A percentile compares a stretch with the other conserved stretches of the same genome.
phyloP scores from a whole-genome alignment of 2,113 vertebrate genomes.

The Turdus rufiventris region DNA sequence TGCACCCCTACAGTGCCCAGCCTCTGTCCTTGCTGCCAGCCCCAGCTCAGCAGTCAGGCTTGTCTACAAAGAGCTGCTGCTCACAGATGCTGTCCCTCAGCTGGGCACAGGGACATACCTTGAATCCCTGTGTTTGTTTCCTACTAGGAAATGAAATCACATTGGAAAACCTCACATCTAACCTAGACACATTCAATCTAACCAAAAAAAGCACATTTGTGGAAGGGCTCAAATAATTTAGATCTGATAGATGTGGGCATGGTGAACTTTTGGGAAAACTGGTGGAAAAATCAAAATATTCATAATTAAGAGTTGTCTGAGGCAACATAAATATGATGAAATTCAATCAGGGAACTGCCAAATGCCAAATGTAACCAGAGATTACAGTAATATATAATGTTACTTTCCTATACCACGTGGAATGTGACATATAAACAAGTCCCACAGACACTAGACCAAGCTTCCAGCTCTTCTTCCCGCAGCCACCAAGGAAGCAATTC shows the following conservation, averaged over 20 bases:
- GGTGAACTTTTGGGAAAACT: slow-evolving; percentile 13
- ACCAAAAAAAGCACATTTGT: background rate
- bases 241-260: slow-evolving; percentile 4
- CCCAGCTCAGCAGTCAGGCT: accelerated
- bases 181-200: background rate
- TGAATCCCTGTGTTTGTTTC: background rate
- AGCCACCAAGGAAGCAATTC: background rate
- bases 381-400: background rate
- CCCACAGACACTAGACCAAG: background rate
- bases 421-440: slow-evolving; percentile 22
- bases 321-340: background rate
- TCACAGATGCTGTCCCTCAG: background rate
- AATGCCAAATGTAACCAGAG: background rate
- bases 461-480: background rate
- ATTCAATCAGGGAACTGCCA: background rate
- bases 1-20: accelerated
- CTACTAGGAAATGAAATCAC: slow-evolving; percentile 15
- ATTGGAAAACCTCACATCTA: background rate
- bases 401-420: background rate
- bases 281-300: slow-evolving; percentile 15
- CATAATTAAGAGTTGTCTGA: background rate
- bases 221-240: background rate
- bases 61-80: background rate
- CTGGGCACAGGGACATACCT: background rate
- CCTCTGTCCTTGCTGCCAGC: background rate